Evolutionary conservation across 2,888 invertebrate genomes (phyloP).

Genomic region (Drosophila helvetica): DNA sequence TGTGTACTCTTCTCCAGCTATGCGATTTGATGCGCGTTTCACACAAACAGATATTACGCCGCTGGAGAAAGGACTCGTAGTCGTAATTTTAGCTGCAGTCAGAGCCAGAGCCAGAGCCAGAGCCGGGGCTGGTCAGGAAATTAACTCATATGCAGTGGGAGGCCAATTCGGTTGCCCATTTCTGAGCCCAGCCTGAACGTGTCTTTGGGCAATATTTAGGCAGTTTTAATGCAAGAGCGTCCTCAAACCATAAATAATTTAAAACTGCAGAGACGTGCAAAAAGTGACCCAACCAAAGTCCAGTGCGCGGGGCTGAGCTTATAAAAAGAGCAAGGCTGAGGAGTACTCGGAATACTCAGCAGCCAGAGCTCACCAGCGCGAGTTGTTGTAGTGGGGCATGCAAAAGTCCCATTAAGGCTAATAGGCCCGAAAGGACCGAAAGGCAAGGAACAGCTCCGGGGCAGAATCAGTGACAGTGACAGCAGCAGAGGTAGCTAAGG

Average conservation of each 20-base stretch:
- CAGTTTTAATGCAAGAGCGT: conserved; percentile 66
- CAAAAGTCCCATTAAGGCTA: conserved; percentile 76
- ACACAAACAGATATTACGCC: too few species aligned
- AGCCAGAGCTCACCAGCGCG: conserved; percentile 16
- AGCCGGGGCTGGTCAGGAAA: not conserved
- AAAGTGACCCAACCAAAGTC: conserved; percentile 25
- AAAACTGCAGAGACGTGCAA: conserved; percentile 77
- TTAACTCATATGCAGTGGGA: conserved; percentile 62
- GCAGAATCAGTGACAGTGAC: conserved; percentile 1
- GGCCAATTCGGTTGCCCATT: conserved; percentile 53
- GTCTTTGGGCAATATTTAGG: conserved; percentile 59
- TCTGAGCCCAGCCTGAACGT: not conserved
- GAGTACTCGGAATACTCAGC: not conserved
- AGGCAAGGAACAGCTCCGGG: conserved; percentile 12
- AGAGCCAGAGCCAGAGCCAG: not conserved
- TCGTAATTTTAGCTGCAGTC: not conserved
- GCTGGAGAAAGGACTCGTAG: not conserved
- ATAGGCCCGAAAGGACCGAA: conserved; percentile 68
- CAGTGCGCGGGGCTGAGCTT: not conserved
- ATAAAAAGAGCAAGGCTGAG: not conserved
- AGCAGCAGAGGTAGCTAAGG: too few species aligned
- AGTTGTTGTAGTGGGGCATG: conserved; percentile 71
- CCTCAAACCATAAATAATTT: conserved; percentile 72
- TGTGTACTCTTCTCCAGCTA: too few species aligned
- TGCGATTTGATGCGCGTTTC: too few species aligned